These are phyloP conservation scores for Formica exsecta DNA, from an alignment of 1,140 invertebrate genomes.

Conservation along the genomic window DNA sequence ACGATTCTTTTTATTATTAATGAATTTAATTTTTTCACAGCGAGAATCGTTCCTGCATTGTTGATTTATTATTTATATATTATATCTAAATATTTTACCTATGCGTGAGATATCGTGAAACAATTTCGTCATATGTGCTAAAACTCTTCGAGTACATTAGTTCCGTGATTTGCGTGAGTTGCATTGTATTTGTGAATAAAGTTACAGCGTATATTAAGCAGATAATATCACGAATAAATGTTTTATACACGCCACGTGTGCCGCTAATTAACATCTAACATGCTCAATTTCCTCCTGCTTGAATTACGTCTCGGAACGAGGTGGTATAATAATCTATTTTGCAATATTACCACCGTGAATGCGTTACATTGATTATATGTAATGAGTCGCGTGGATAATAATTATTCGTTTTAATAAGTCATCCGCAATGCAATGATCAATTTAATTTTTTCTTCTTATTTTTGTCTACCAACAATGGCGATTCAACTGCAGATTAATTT, in stretches of 20 bases:
- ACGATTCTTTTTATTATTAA: not conserved
- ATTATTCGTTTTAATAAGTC: not conserved
- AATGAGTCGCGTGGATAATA: not conserved
- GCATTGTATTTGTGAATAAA: conserved; percentile 10
- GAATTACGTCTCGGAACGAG: conserved; percentile 6
- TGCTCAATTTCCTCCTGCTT: not conserved
- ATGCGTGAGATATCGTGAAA: not conserved
- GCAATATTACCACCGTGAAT: not conserved
- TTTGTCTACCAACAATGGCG: not conserved
- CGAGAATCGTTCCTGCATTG: not conserved
- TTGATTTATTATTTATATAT: not conserved
- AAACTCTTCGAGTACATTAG: not conserved
- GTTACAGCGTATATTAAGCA: conserved; percentile 25
- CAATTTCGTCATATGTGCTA: not conserved
- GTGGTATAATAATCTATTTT: conserved; percentile 11
- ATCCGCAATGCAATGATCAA: not conserved
- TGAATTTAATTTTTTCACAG: conserved; percentile 7
- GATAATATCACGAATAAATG: not conserved
- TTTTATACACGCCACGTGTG: not conserved
- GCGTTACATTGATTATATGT: not conserved
- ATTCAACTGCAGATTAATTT: not conserved
- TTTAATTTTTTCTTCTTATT: not conserved
- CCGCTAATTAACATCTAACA: conserved; percentile 49
- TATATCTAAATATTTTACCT: not conserved
- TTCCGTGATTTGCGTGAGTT: conserved; percentile 4